Evolutionary conservation across 2,888 invertebrate species (phyloP), one percentile per base, ranked within the genome.

Genomic region (Lypha dubia): DNA sequence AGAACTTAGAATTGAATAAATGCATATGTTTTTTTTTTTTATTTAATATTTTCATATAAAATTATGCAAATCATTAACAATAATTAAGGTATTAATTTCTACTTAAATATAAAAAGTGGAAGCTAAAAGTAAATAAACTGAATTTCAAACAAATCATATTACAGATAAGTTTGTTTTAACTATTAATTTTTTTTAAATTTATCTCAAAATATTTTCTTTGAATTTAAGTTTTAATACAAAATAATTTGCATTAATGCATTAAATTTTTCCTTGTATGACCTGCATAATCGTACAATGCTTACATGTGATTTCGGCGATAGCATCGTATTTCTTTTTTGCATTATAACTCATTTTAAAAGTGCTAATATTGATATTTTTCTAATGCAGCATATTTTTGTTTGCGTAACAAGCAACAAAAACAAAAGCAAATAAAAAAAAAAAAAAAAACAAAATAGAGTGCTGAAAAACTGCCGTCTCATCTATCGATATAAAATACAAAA

Each of bases 281-380:
- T 20, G 11, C 35, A 32, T 41, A 63, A 65, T 75, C 53, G 24
- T 6, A 17, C 22, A 51, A 51, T 28, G 20, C 49, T 7, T 51
- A 56, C 17, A 20, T 74, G 24, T 35, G 41, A 73, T 74, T 15
- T 5, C 49, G 65, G 11, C 63, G 41, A 44, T 60, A 65, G 53
- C 53, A 24, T 41, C 1, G 38, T 38, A 28, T 68, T 53, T 22
- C 17, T n/a, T n/a, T n/a, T n/a, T n/a, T n/a, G n/a, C 38, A 5
- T n/a, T 65, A 9, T n/a, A 58, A 58, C n/a, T 53, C 49, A 67
- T 74, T 8, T 28, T 6, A 62, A 58, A 74, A 51, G 1, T 46
- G 60, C 22, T 74, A 11, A 41, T 60, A 46, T 38, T 56, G 44
- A 28, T 24, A 32, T 28, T 56, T 46, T 35, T 62, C 15, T 46